Percentiles rank a stretch among this genome's conserved stretches.
phyloP scores from a whole-genome alignment of 2,888 invertebrate genomes.

The Tipula unca region DNA sequence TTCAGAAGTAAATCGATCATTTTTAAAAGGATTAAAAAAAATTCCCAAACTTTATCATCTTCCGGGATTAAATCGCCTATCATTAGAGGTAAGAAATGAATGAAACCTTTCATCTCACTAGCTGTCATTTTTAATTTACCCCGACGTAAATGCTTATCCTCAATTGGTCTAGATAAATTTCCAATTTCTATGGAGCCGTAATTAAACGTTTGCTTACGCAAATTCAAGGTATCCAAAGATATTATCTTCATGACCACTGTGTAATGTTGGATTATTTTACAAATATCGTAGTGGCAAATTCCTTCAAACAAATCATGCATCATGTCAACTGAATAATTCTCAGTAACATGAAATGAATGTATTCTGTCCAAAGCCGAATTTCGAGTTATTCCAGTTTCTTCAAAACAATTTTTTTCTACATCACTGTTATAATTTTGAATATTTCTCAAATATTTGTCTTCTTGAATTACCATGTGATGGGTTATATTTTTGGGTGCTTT shows the following conservation, averaged over 20 bases:
- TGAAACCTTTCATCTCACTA: background rate
- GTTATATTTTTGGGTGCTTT: background rate
- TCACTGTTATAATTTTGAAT: background rate
- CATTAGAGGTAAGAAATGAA: too few relatives aligned
- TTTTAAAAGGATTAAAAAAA: background rate
- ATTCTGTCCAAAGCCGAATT: background rate
- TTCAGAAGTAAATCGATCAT: background rate
- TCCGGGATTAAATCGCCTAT: too few relatives aligned
- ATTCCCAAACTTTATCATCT: too few relatives aligned
- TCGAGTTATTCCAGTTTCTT: background rate
- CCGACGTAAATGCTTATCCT: background rate
- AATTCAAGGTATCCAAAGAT: too few relatives aligned
- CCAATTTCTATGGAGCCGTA: too few relatives aligned
- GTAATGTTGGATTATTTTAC: too few relatives aligned
- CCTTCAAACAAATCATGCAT: too few relatives aligned
- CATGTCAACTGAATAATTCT: too few relatives aligned
- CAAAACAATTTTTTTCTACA: too few relatives aligned
- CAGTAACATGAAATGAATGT: too few relatives aligned
- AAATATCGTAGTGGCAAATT: too few relatives aligned
- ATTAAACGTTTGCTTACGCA: too few relatives aligned
- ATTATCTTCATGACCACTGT: background rate
- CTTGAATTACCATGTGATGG: background rate
- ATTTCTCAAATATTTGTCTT: background rate
- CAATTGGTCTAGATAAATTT: background rate
- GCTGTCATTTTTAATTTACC: background rate